Evolutionary conservation across 2,113 vertebrate species (phyloP).

Genomic region (Melanostigma gelatinosum): DNA sequence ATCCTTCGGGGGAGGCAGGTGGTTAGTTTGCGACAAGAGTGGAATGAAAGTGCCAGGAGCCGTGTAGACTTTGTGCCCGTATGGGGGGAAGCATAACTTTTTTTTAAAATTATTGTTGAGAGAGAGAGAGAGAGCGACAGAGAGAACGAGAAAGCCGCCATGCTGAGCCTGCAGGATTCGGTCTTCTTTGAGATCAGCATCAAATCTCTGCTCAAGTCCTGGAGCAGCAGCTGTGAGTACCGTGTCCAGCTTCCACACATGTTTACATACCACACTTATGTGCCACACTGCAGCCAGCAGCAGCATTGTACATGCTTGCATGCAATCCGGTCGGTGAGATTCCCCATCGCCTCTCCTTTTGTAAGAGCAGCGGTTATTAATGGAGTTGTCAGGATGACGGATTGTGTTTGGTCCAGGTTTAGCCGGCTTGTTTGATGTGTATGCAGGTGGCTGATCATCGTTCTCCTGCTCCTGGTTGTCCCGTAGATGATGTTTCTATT

Average conservation of each 20-base stretch:
- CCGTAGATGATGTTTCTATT: constrained; percentile 46
- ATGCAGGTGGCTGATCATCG: constrained; percentile 57
- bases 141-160: constrained; percentile 72
- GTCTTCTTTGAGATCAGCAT: constrained; percentile 98
- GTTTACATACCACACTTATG: constrained; percentile 71
- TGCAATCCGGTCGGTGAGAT: constrained; percentile 32
- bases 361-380: constrained; percentile 54
- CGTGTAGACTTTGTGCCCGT: constrained; percentile 66
- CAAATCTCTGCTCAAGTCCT: constrained; percentile 97
- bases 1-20: background rate
- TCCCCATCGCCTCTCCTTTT: constrained; percentile 28
- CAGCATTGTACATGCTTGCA: constrained; percentile 17
- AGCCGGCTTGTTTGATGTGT: constrained; percentile 41
- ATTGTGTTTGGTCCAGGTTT: constrained; percentile 62
- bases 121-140: background rate
- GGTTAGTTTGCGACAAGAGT: constrained; percentile 21
- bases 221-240: constrained; percentile 95
- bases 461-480: constrained; percentile 50
- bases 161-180: constrained; percentile 97
- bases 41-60: constrained; percentile 45
- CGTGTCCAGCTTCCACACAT: constrained; percentile 48
- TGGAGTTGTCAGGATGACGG: constrained; percentile 62
- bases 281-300: constrained; percentile 39
- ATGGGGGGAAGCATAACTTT: constrained; percentile 55
- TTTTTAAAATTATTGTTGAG: background rate